Percentiles rank a stretch among this genome's conserved stretches.
Evolutionary conservation across 1,140 invertebrate genomes (phyloP).

Genomic region (Polyergus mexicanus): DNA sequence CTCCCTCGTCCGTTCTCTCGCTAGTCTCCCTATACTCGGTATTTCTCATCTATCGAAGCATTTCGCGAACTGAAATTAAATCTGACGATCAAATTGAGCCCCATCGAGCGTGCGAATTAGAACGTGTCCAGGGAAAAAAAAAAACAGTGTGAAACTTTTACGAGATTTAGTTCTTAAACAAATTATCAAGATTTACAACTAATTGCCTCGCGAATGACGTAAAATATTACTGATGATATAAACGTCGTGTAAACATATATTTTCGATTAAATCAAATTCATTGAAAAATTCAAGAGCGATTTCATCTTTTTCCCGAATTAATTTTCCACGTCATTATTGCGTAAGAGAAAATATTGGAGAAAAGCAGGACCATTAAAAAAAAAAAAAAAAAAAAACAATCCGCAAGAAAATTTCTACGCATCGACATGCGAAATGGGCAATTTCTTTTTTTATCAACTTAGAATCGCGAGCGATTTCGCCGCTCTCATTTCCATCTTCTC

Average conservation of each 20-base stretch:
- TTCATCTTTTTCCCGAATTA: too few relatives aligned
- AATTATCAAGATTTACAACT: neutral
- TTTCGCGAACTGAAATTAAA: slow-evolving; percentile 39
- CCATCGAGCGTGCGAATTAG: slow-evolving; percentile 2
- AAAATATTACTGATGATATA: neutral
- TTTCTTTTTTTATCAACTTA: slow-evolving; percentile 42
- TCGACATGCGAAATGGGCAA: slow-evolving; percentile 17
- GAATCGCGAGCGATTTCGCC: neutral
- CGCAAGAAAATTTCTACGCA: neutral
- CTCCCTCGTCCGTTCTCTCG: neutral
- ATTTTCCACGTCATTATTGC: too few relatives aligned
- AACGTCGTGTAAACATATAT: too few relatives aligned
- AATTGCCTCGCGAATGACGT: neutral
- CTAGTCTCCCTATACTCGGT: neutral
- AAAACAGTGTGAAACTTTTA: neutral
- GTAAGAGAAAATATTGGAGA: too few relatives aligned
- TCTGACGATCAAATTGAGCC: slow-evolving; percentile 32
- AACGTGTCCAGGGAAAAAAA: neutral
- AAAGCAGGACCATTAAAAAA: neutral
- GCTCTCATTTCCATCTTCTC: slow-evolving; percentile 47
- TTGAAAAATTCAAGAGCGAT: too few relatives aligned
- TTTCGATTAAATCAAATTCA: too few relatives aligned
- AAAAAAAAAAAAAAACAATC: slow-evolving; percentile 20
- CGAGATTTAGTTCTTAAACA: neutral
- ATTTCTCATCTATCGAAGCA: slow-evolving; percentile 27